Evolutionary conservation across 2,888 invertebrate genomes (phyloP), one percentile per base, ranked within the genome.

Genomic region (Xanthorhoe spadicearia): DNA sequence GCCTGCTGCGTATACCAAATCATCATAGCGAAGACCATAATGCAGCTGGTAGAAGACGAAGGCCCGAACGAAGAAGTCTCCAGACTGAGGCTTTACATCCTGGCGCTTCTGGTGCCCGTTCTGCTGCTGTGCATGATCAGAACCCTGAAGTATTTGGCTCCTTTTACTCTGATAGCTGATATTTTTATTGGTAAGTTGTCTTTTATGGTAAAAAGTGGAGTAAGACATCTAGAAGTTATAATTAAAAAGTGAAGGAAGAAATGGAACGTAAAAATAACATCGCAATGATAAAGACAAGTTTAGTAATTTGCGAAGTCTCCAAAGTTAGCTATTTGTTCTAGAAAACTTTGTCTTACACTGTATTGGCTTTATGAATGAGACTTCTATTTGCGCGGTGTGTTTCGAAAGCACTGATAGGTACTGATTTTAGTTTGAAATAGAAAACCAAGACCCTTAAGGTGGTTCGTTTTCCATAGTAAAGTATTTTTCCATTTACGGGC

Each of bases 1-100:
- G 90, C 92, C 0, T 92, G 92, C 69, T 90, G 90, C 66, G 91
- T 91, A 0, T 93, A 92, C 72, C 87, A 90, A 64, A 90, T 92
- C 43, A 92, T 92, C 18, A 92, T 92, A 74, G 92, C 91, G 0
- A 90, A 90, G 69, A 89, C 92, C 0, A 84, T 92, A 4, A 84
- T 87, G 59, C 89, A 90, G 66, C 69, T 92, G 1, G 73, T 85
- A 0, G 83, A 86, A 50, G 79, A 78, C 2, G 83, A 85, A 28
- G 77, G 76, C 1, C 68, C 74, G 51, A 70, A 28, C 0, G 77
- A 76, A 8, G 79, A 83, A 13, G 54, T 85, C 15, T 76, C 83
- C n/a, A 74, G 77, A 1, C 62, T 92, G 15, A 82, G 92, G 66
- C 74, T 92, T 0, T 92, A 91, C 56, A 83, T 92, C 5, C 58